phyloP scores from a whole-genome alignment of 2,888 invertebrate genomes.

The Teleogryllus oceanicus region DNA sequence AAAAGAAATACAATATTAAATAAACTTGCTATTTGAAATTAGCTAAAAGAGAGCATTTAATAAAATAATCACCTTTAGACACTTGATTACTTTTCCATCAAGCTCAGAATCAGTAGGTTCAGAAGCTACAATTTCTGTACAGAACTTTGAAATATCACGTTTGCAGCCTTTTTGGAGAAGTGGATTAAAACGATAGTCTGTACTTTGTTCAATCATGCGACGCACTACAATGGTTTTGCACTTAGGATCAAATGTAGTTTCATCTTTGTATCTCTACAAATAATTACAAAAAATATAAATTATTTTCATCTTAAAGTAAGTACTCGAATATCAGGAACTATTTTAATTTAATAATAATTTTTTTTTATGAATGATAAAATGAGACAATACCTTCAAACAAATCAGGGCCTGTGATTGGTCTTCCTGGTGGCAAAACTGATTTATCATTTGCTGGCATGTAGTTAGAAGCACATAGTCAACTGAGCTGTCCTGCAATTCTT shows the following conservation, averaged over 20 bases:
- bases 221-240: constrained; percentile 82
- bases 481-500: constrained; percentile 81
- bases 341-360: neutral
- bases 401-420: constrained; percentile 67
- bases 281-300: neutral
- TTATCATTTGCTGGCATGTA: constrained; percentile 82
- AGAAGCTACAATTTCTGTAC: constrained; percentile 51
- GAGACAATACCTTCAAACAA: constrained; percentile 65
- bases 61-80: constrained; percentile 59
- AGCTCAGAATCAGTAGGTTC: constrained; percentile 62
- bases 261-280: constrained; percentile 64
- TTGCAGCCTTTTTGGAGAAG: constrained; percentile 76
- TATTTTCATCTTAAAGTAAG: constrained; percentile 21
- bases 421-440: constrained; percentile 73
- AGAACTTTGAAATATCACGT: constrained; percentile 74
- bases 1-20: neutral
- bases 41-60: neutral
- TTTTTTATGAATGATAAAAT: neutral
- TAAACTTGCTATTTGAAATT: neutral
- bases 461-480: constrained; percentile 81
- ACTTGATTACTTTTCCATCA: constrained; percentile 79
- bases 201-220: constrained; percentile 84
- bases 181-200: constrained; percentile 86
- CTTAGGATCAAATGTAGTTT: constrained; percentile 72
- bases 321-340: constrained; percentile 20